A percentile compares a stretch with the other conserved stretches of the same genome.
Conservation (phyloP, 2,797 vertebrate species). For the Lagocephalus sceleratus region DNA sequence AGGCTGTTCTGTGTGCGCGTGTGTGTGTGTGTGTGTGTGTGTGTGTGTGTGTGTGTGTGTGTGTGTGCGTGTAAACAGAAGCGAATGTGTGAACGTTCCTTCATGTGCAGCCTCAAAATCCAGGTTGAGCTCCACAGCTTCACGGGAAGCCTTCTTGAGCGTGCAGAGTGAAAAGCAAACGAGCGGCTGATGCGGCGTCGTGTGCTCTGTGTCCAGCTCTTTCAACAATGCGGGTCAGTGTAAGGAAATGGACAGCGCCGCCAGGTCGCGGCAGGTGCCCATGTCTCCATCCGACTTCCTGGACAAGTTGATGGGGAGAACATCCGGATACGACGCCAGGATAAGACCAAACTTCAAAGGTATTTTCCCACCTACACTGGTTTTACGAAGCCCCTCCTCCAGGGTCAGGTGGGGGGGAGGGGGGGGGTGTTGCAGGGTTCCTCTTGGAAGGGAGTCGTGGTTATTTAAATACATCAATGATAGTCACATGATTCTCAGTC, state of each 20-base stretch:
- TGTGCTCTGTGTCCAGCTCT: conserved; percentile 10
- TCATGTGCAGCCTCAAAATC: neutral
- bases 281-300: conserved; percentile 91
- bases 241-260: conserved; percentile 77
- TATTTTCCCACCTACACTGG: conserved; percentile 41
- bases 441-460: too few relatives aligned
- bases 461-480: too few relatives aligned
- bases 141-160: too few relatives aligned
- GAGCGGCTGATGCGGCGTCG: too few relatives aligned
- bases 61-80: neutral
- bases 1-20: neutral
- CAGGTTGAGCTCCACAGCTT: too few relatives aligned
- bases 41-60: neutral
- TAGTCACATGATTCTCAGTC: too few relatives aligned
- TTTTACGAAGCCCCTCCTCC: too few relatives aligned
- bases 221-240: conserved; percentile 61
- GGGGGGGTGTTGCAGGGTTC: too few relatives aligned
- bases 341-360: conserved; percentile 95
- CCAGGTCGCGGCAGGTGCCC: conserved; percentile 57
- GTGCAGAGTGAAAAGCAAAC: neutral
- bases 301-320: conserved; percentile 90
- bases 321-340: conserved; percentile 88
- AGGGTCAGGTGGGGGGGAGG: too few relatives aligned
- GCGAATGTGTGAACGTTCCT: conserved; percentile 27
- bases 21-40: neutral